phyloP scores from a whole-genome alignment of 2,113 vertebrate genomes.

The Litocranius walleri region DNA sequence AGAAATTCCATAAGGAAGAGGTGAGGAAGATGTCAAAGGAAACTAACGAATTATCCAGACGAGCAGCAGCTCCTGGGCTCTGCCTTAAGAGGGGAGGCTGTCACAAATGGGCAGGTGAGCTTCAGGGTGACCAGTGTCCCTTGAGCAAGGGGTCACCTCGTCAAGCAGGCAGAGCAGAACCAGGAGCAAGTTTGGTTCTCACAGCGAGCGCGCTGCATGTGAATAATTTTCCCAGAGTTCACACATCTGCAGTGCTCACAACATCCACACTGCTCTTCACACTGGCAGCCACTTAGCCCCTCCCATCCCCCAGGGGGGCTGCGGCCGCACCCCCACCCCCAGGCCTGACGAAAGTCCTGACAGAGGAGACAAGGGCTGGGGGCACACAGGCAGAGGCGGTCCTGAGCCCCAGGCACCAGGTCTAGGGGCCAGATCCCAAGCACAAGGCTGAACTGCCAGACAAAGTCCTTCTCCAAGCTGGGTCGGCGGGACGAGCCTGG shows the following conservation, averaged over 20 bases:
- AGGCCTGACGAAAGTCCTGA: neutral
- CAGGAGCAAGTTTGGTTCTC: neutral
- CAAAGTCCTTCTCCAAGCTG: neutral
- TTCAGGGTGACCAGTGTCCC: neutral
- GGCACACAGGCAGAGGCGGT: neutral
- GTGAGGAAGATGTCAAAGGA: neutral
- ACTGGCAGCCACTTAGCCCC: fast-evolving
- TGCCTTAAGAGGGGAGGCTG: neutral
- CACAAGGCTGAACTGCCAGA: fast-evolving
- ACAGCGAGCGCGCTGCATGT: fast-evolving
- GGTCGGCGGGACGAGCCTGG: neutral
- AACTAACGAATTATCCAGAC: fast-evolving
- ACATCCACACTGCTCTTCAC: fast-evolving
- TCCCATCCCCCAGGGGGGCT: neutral
- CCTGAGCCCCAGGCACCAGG: neutral
- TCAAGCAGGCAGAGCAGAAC: neutral
- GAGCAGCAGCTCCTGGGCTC: fast-evolving
- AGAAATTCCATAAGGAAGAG: neutral
- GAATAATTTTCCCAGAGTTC: neutral
- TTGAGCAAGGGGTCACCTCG: fast-evolving
- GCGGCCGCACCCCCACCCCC: neutral
- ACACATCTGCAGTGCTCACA: neutral
- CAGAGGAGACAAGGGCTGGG: neutral
- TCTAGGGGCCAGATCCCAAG: neutral
- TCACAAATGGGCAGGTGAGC: neutral